Evolutionary conservation across 2,113 vertebrate species (phyloP).

Genomic region (Megalops atlanticus): DNA sequence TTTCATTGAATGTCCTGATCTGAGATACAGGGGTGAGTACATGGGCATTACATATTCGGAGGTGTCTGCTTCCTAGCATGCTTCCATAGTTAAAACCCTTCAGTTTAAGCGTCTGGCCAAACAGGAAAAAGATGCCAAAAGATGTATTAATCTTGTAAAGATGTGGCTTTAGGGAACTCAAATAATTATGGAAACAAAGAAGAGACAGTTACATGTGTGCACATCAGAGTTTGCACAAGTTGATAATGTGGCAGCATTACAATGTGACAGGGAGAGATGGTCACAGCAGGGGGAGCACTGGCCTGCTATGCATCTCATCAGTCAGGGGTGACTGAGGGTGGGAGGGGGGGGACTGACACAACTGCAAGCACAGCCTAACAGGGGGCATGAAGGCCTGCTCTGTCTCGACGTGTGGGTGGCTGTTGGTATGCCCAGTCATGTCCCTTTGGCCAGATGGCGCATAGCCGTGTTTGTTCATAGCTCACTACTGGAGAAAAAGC

Average conservation of each 20-base stretch:
- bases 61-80: not conserved
- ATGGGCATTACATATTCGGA: not conserved
- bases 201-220: not conserved
- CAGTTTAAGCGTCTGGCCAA: not conserved
- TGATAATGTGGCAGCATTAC: not conserved
- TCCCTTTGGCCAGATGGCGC: conserved; percentile 51
- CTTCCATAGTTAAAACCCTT: not conserved
- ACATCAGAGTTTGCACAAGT: not conserved
- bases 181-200: not conserved
- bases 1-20: not conserved
- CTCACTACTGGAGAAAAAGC: conserved; percentile 62
- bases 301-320: not conserved
- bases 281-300: not conserved
- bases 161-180: not conserved
- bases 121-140: not conserved
- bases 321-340: not conserved
- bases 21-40: not conserved
- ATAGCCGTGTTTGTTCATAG: conserved; percentile 62
- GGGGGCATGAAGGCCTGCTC: not conserved
- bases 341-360: not conserved
- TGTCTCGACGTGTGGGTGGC: not conserved
- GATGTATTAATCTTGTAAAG: not conserved
- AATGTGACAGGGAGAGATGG: not conserved
- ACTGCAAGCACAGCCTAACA: not conserved
- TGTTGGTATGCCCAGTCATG: conserved; percentile 73